Conservation (phyloP, 2,797 vertebrate genomes). For the Enteromius afrohamiltoni region DNA sequence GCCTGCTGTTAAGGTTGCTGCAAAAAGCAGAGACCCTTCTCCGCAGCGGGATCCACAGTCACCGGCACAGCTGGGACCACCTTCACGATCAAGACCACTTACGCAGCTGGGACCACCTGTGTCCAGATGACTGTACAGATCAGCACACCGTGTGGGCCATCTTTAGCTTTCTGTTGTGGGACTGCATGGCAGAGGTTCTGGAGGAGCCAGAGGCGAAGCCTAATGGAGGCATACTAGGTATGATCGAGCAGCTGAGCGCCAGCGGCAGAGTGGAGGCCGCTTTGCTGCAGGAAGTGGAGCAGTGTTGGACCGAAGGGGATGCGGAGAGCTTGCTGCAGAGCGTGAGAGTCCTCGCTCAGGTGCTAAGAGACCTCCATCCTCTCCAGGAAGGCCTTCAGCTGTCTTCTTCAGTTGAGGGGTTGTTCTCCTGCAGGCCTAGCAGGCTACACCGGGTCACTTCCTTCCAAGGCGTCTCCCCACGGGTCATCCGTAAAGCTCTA, state of each 20-base stretch:
- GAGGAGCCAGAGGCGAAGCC: constrained; percentile 57
- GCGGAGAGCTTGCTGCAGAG: constrained; percentile 59
- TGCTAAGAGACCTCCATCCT: constrained; percentile 64
- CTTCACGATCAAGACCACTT: constrained; percentile 41
- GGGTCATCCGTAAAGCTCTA: constrained; percentile 61
- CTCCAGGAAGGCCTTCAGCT: constrained; percentile 52
- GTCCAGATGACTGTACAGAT: constrained; percentile 15
- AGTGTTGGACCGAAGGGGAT: constrained; percentile 61
- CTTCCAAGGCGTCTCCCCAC: constrained; percentile 61
- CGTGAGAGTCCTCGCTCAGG: constrained; percentile 61
- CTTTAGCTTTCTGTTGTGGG: constrained; percentile 64
- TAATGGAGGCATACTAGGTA: constrained; percentile 20
- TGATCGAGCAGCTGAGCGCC: constrained; percentile 52
- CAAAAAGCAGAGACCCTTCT: constrained; percentile 58
- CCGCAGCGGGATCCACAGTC: constrained; percentile 38
- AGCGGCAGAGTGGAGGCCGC: constrained; percentile 47
- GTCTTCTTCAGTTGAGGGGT: constrained; percentile 44
- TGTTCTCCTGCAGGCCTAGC: constrained; percentile 58
- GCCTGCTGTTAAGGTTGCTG: constrained; percentile 61
- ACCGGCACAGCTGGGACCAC: constrained; percentile 36
- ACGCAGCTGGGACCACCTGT: constrained; percentile 19
- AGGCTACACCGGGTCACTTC: constrained; percentile 63
- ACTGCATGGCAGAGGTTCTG: constrained; percentile 61
- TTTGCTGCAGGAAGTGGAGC: constrained; percentile 62
- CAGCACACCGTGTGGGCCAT: constrained; percentile 52